Evolutionary conservation across 1,140 invertebrate genomes (phyloP).

Genomic region (Drosophila sproati): DNA sequence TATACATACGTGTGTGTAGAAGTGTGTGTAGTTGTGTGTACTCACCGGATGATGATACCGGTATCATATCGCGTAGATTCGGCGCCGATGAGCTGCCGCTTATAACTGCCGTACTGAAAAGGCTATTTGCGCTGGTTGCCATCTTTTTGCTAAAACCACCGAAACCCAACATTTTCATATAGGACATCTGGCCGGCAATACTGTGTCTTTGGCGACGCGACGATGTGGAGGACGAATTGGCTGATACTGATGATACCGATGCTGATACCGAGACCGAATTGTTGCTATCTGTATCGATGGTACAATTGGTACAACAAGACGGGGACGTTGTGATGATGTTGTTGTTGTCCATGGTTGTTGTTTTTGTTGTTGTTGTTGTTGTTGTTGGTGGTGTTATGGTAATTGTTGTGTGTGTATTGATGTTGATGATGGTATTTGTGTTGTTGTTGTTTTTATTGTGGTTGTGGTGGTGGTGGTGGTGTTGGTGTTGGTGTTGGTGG

Average conservation of each 20-base stretch:
- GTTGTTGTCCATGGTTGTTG: constrained; percentile 15
- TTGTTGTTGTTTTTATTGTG: constrained; percentile 2
- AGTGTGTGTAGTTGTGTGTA: constrained; percentile 34
- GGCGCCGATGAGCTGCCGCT: constrained; percentile 96
- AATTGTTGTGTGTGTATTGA: constrained; percentile 32
- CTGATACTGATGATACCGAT: constrained; percentile 77
- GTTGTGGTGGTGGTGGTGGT: constrained; percentile 6
- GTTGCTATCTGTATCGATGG: constrained; percentile 82
- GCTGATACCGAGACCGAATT: constrained; percentile 74
- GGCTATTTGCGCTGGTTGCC: constrained; percentile 89
- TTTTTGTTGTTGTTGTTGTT: constrained; percentile 26
- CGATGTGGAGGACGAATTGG: constrained; percentile 84
- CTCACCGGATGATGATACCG: constrained; percentile 90
- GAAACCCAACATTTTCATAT: constrained; percentile 94
- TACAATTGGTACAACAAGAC: constrained; percentile 48
- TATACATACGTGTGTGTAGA: neutral
- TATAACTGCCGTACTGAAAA: constrained; percentile 97
- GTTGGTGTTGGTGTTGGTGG: constrained; percentile 20
- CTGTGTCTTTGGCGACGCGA: constrained; percentile 95
- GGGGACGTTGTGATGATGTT: constrained; percentile 40
- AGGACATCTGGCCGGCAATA: constrained; percentile 96
- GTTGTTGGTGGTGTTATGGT: constrained; percentile 11
- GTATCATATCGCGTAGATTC: constrained; percentile 94
- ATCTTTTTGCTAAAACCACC: constrained; percentile 88
- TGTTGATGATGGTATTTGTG: constrained; percentile 24